Base-by-base conservation (phyloP, 1,140 invertebrate species). In the Lepidurus arcticus region DNA sequence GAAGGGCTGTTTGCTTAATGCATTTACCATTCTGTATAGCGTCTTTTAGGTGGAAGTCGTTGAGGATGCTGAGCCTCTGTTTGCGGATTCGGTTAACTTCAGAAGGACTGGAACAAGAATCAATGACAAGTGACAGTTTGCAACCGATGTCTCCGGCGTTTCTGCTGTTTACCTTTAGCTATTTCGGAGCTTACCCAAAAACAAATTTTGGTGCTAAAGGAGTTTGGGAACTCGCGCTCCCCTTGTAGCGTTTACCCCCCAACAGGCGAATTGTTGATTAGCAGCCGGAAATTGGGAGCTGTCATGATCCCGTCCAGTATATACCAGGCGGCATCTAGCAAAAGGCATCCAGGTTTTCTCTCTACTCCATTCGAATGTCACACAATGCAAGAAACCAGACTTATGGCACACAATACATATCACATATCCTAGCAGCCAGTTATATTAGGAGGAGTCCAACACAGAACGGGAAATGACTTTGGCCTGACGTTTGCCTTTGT, bases 131-230 rank as follows among this genome's bases (percentile, higher is more conserved):
- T 34, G 34, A 34, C 34, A 34, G 34, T 34, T 75, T 24, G 16
- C 42, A 42, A 24, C 24, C 24, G 24, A 24, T 24, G 6, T 34
- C 42, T 75, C 74, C 1, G 74, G 74, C 24, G 13, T 13, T 24
- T 75, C 42, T 75, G 11, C 24, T 75, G 74, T 75, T 75, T 75
- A 24, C 24, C 11, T 75, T 75, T 24, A 16, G 24, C 24, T 75
- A 8, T 42, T 42, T 34, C 16, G 16, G 3, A 42, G 2, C 11
- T n/a, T n/a, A n/a, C n/a, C n/a, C 42, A 34, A 6, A 42, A 11
- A 75, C 11, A 75, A 42, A 42, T 75, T 11, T 75, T 75, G 16
- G 34, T 34, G 34, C 34, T 34, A 34, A 34, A 34, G 34, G 34
- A 34, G 34, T 34, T 34, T 4, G 34, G 34, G 34, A 34, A 34